These are phyloP conservation scores for Typhlomys cinereus DNA, from an alignment of 2,113 vertebrate species.

Conservation along the genomic window DNA sequence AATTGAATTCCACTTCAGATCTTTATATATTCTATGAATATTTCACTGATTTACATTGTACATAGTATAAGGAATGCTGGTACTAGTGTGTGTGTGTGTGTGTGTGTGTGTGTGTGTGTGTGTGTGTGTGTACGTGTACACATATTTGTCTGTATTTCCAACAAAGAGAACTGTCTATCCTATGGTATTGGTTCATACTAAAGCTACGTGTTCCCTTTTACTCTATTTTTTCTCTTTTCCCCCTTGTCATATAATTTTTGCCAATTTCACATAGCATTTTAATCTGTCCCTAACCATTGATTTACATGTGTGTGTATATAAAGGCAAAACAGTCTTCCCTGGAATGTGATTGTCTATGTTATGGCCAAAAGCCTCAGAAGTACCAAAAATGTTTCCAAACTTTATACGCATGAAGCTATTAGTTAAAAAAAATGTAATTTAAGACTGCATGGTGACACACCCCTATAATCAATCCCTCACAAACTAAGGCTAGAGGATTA, in stretches of 20 bases:
- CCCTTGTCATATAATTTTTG: not conserved
- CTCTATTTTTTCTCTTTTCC: not conserved
- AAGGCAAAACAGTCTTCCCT: not conserved
- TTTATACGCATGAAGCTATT: not conserved
- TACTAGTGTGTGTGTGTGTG: not conserved
- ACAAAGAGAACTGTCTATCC: not conserved
- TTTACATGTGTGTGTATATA: not conserved
- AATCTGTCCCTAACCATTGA: not conserved
- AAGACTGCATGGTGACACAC: too few species aligned
- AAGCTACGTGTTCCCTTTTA: not conserved
- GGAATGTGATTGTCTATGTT: not conserved
- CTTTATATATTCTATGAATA: not conserved
- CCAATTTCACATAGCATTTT: not conserved
- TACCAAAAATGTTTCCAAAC: not conserved
- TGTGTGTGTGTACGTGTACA: not conserved
- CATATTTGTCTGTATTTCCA: not conserved
- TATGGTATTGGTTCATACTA: not conserved
- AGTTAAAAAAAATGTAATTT: not conserved
- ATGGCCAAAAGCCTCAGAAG: not conserved
- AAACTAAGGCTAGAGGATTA: too few species aligned
- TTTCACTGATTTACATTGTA: slow-evolving; percentile 20
- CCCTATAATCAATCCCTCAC: too few species aligned
- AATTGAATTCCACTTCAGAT: not conserved
- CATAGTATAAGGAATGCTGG: not conserved
- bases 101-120: not conserved